Base-by-base conservation (phyloP, 2,888 invertebrate species). In the Tetragonisca angustula region DNA sequence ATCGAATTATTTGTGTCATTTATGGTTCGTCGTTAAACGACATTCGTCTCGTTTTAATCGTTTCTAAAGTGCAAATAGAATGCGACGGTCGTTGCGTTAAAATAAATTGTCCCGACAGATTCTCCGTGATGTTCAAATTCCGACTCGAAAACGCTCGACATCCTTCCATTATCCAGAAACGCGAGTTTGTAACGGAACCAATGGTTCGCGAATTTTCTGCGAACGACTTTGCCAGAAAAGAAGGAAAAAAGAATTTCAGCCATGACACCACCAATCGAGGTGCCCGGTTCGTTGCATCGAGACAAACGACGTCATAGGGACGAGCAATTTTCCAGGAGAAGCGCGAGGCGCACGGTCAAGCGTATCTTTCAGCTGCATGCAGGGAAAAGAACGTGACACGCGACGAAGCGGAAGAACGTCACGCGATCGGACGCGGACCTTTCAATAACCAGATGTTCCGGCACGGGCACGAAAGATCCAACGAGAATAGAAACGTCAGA, bases 401-500 rank as follows among this genome's bases (percentile, higher is more conserved):
- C 75, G 70, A 54, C 67, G 74, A 68, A 49, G 69, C 70, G 59
- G 72, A 81, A 83, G 73, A 52, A 73, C 70, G 56, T 68, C 80
- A 19, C n/a, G 50, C 74, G 68, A 78, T 78, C 67, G 77, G 54
- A 82, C 54, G 82, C 17, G 62, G 50, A 56, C 67, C 74, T 36
- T 64, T 72, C 83, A 62, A 83, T 78, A 83, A 77, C 32, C 70
- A 27, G 52, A 24, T 19, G 71, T 50, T 54, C 17, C 9, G 27
- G 49, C 65, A 76, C 15, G 6, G 5, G 6, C n/a, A n/a, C 36
- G 50, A 61, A 74, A 43, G 83, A 78, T 78, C 74, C 84, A 75
- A 71, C 71, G 83, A 68, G 71, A 78, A 84, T 78, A 62, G 83
- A 83, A 84, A 84, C 52, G 84, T 78, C 83, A 62, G 67, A 27